phyloP scores from a whole-genome alignment of 2,113 vertebrate genomes.

The Syngnathoides biaculeatus region DNA sequence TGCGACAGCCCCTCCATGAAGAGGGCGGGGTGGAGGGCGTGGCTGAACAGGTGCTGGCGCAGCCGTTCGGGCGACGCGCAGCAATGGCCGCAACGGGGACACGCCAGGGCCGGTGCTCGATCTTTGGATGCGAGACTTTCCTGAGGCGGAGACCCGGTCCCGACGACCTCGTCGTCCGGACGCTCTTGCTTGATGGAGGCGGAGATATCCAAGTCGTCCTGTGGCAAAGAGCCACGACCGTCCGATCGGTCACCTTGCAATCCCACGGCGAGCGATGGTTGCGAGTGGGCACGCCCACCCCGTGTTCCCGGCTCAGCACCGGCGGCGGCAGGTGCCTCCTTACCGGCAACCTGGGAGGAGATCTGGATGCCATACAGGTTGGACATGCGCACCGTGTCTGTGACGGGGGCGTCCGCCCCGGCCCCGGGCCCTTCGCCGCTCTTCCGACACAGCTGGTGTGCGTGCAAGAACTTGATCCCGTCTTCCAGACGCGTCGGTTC shows the following conservation, averaged over 20 bases:
- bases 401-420: conserved; percentile 73
- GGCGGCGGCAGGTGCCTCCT: conserved; percentile 65
- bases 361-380: conserved; percentile 98
- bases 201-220: conserved; percentile 71
- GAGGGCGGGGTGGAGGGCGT: conserved; percentile 77
- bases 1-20: conserved; percentile 74
- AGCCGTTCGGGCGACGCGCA: conserved; percentile 82
- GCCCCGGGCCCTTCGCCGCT: conserved; percentile 70
- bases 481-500: conserved; percentile 89
- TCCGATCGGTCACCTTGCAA: conserved; percentile 76
- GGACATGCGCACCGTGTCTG: conserved; percentile 83
- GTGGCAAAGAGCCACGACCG: conserved; percentile 63
- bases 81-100: conserved; percentile 89
- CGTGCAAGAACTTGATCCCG: conserved; percentile 93
- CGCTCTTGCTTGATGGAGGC: conserved; percentile 83
- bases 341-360: conserved; percentile 82
- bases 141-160: conserved; percentile 61
- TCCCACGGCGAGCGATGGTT: conserved; percentile 81
- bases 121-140: conserved; percentile 69
- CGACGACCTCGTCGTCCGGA: conserved; percentile 77
- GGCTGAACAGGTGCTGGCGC: conserved; percentile 86
- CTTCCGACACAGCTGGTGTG: conserved; percentile 87
- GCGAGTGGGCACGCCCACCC: conserved; percentile 73
- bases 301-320: conserved; percentile 59
- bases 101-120: conserved; percentile 73